Evolutionary conservation across 2,113 vertebrate genomes (phyloP), one percentile per base, ranked within the genome.

Genomic region (Xiphophorus hellerii): DNA sequence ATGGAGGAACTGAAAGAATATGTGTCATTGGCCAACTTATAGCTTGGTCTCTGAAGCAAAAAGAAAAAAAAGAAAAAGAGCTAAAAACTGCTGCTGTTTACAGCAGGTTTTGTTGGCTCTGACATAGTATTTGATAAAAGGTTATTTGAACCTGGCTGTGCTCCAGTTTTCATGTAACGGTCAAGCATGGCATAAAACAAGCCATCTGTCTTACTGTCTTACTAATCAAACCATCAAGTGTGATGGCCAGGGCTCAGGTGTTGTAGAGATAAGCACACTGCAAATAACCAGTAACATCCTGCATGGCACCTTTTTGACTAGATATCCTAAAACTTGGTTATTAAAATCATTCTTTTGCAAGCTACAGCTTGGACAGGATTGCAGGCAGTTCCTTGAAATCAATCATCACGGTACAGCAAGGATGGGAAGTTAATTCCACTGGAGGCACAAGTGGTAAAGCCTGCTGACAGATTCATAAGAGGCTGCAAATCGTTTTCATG

Each of bases 341-440:
- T 82, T 78, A 87, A 84, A 86, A 90, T 33, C 61, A 82, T 87
- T 89, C 62, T 80, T 83, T 86, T 78, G 72, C 77, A 71, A 77
- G 64, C 66, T 71, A 74, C 66, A 83, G 78, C 81, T 84, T 86
- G 70, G 73, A 83, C 82, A 84, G 82, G 77, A 86, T 80, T 85
- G 80, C 78, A 81, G 81, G 54, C 79, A 78, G 88, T 86, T 86
- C 87, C 88, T 93, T 90, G 81, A 91, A 93, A 93, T 92, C 87
- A 90, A 92, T 93, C 90, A 90, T 85, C 79, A 62, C 1, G 48
- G 60, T 15, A 66, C 72, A 83, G 76, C 33, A 29, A 83, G 51
- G 79, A 74, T 65, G 76, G 79, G 78, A 86, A 74, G 82, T 82
- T 91, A 83, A 92, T 89, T 90, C 76, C 76, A 81, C 71, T 72